These are phyloP conservation scores for Dermatemys mawii DNA, from an alignment of 2,113 vertebrate genomes.

Conservation along the genomic window DNA sequence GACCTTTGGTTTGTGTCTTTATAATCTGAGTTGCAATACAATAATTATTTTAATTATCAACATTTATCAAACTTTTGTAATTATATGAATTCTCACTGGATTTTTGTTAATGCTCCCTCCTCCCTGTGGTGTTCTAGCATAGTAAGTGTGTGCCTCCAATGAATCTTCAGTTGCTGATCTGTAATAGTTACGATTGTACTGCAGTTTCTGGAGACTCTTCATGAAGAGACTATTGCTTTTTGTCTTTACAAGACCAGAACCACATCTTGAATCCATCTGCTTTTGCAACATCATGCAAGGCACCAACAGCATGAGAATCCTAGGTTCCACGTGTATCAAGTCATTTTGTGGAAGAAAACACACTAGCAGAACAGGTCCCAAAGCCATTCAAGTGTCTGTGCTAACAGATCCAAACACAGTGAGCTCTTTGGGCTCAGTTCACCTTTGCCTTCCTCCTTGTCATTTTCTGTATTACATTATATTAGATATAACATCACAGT, in stretches of 20 bases:
- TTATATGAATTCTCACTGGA: neutral
- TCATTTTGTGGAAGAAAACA: no score
- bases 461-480: no score
- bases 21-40: neutral
- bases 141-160: neutral
- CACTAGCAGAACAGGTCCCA: no score
- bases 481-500: no score
- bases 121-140: neutral
- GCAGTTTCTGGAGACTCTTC: neutral
- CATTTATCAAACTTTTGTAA: neutral
- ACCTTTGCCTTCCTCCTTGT: no score
- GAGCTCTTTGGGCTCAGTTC: no score
- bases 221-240: neutral
- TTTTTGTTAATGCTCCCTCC: neutral
- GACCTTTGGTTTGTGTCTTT: neutral
- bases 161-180: neutral
- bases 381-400: no score
- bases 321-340: no score
- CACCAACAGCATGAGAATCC: no score
- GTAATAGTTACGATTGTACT: neutral
- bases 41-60: neutral
- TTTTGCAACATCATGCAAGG: no score
- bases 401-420: no score
- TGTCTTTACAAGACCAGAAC: neutral
- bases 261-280: neutral